A percentile compares a stretch with the other conserved stretches of the same genome.
Conservation (phyloP, 2,797 vertebrate genomes). For the Diplodus puntazzo region DNA sequence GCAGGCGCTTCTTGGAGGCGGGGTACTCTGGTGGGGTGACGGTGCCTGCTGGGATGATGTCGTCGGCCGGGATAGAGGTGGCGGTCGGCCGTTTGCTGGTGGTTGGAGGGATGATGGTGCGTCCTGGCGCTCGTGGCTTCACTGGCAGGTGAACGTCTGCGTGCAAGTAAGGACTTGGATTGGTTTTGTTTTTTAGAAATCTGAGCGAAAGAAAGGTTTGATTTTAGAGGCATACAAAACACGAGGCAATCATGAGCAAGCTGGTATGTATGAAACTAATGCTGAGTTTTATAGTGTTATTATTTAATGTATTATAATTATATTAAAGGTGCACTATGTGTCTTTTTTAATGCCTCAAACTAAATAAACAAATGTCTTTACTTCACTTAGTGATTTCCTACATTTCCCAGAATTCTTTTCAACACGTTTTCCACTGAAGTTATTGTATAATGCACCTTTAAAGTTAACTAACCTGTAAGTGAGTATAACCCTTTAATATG, state of each 20-base stretch:
- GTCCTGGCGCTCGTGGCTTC: slow-evolving; percentile 28
- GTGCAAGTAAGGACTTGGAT: slow-evolving; percentile 78
- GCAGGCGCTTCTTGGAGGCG: slow-evolving; percentile 60
- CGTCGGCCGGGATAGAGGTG: background rate
- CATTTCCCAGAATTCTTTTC: background rate
- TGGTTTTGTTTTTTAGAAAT: slow-evolving; percentile 81
- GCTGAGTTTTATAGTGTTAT: background rate
- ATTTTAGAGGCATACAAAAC: slow-evolving; percentile 67
- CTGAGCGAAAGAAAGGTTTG: slow-evolving; percentile 80
- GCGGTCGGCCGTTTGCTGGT: background rate
- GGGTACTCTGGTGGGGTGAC: background rate
- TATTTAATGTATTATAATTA: background rate
- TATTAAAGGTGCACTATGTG: too few relatives aligned
- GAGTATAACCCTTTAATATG: too few relatives aligned
- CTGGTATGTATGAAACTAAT: background rate
- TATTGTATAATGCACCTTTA: too few relatives aligned
- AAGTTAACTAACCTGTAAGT: too few relatives aligned
- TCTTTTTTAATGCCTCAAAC: too few relatives aligned
- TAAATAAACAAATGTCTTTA: too few relatives aligned
- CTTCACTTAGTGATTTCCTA: background rate
- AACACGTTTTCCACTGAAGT: background rate
- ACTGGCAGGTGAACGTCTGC: slow-evolving; percentile 66
- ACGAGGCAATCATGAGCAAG: slow-evolving; percentile 14
- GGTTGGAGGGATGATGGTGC: background rate
- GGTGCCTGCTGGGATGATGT: background rate